Conservation (phyloP, 2,888 invertebrate genomes). For the Drosophila prolongata region DNA sequence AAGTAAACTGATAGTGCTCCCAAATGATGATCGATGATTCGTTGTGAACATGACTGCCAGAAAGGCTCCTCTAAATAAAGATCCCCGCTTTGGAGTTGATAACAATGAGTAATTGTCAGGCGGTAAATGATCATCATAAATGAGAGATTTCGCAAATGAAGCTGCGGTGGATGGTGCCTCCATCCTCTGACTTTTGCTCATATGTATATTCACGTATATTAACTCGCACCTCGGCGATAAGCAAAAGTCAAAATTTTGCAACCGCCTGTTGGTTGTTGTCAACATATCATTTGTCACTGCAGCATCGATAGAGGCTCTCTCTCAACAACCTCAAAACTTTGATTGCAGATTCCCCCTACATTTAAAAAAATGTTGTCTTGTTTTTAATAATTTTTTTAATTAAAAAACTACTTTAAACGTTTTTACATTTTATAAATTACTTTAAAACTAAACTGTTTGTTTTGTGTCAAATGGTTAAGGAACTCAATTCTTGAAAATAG, state of each 20-base stretch:
- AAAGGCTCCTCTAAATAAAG: constrained; percentile 38
- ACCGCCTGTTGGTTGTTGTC: constrained; percentile 68
- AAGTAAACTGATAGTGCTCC: not conserved
- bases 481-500: too few relatives aligned
- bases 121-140: constrained; percentile 30
- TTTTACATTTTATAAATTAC: not conserved
- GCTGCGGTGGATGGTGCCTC: constrained; percentile 23
- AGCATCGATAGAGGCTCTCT: constrained; percentile 53
- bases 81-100: constrained; percentile 40
- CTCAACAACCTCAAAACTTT: not conserved
- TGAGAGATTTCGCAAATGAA: constrained; percentile 46
- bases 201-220: constrained; percentile 27
- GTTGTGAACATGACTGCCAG: constrained; percentile 53
- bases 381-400: not conserved
- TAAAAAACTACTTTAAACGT: not conserved
- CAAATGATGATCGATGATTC: constrained; percentile 73
- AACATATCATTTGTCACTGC: constrained; percentile 76
- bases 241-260: constrained; percentile 77
- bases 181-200: not conserved
- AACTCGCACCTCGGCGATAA: constrained; percentile 59
- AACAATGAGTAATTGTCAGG: constrained; percentile 63
- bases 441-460: not conserved
- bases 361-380: not conserved
- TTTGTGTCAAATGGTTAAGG: too few relatives aligned
- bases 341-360: constrained; percentile 5